phyloP scores from a whole-genome alignment of 2,797 vertebrate species.

The Trematomus bernacchii region DNA sequence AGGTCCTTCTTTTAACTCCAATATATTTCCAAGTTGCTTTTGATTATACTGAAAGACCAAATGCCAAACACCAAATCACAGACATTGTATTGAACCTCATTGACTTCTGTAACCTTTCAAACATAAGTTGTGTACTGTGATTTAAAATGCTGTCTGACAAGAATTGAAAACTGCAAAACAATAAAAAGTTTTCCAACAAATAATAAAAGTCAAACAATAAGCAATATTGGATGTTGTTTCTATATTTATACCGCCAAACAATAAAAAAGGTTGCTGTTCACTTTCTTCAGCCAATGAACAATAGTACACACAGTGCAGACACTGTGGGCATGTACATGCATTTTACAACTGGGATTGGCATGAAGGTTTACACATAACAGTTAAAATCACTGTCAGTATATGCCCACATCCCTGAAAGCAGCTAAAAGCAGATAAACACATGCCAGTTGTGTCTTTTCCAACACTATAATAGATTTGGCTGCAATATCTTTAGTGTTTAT shows the following conservation, averaged over 20 bases:
- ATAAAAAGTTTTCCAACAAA: neutral
- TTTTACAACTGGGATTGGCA: neutral
- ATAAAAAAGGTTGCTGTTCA: neutral
- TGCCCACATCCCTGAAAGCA: slow-evolving; percentile 25
- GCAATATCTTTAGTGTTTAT: slow-evolving; percentile 45
- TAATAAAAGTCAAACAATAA: neutral
- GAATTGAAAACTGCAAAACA: neutral
- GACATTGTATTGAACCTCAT: slow-evolving; percentile 5
- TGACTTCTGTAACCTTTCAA: slow-evolving; percentile 22
- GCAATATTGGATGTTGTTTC: neutral
- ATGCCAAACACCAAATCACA: slow-evolving; percentile 20
- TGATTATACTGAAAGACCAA: slow-evolving; percentile 4
- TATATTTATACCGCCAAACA: neutral
- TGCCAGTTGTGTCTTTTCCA: neutral
- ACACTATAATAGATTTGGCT: slow-evolving; percentile 8
- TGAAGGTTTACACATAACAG: neutral
- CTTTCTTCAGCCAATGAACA: neutral
- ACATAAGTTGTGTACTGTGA: neutral
- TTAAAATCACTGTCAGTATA: slow-evolving; percentile 19
- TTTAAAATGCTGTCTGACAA: slow-evolving; percentile 15
- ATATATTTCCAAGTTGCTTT: slow-evolving; percentile 3
- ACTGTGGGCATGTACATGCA: too few species aligned
- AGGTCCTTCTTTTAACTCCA: neutral
- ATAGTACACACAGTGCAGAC: too few species aligned
- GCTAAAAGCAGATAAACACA: slow-evolving; percentile 5